Base-by-base conservation (phyloP, 2,113 vertebrate genomes). In the Oreochromis niloticus region DNA sequence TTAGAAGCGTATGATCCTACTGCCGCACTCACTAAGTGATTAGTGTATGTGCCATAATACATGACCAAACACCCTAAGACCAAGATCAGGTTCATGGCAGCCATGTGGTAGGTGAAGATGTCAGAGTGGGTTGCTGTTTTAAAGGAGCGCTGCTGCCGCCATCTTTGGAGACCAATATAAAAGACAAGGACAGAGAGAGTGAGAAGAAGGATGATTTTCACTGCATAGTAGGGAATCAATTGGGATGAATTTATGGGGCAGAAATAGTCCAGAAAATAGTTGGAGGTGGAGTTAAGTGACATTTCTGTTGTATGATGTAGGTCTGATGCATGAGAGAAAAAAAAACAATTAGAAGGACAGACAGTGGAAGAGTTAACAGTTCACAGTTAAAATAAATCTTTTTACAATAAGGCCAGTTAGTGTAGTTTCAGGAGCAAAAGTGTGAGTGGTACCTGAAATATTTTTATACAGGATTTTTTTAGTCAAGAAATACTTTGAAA, bases 41-140 rank as follows among this genome's bases (percentile, higher is more conserved):
- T n/a, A 24, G 9, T 30, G 22, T 59, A 12, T 0, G 0, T 6
- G 1, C 83, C 4, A 43, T 1, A 19, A 46, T 14, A 48, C 7
- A 22, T 36, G 43, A 59, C 12, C 6, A 27, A 10, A 2, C 8
- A 48, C 3, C 12, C 52, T 0, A 78, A 16, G 0, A 34, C 6
- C 43, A 32, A 55, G 30, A 84, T 78, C 9, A 78, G 16, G 1
- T 19, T 1, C 41, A 84, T 78, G 1, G 27, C 39, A 9, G 43
- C 68, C 27, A 78, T 24, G 54, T 78, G 73, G 39, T 36, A 84
- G 54, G 68, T 59, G 41, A 85, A 78, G 68, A 85, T n/a, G 68
- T 85, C 68, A 48, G 68, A 48, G 32, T 56, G 79, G 9, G 4
- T 39, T 0, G 79, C 22, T 56, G 5, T 39, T 41, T 41, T 68